Evolutionary conservation across 2,113 vertebrate species (phyloP), one percentile per base, ranked within the genome.

Genomic region (Setophaga kirtlandii): DNA sequence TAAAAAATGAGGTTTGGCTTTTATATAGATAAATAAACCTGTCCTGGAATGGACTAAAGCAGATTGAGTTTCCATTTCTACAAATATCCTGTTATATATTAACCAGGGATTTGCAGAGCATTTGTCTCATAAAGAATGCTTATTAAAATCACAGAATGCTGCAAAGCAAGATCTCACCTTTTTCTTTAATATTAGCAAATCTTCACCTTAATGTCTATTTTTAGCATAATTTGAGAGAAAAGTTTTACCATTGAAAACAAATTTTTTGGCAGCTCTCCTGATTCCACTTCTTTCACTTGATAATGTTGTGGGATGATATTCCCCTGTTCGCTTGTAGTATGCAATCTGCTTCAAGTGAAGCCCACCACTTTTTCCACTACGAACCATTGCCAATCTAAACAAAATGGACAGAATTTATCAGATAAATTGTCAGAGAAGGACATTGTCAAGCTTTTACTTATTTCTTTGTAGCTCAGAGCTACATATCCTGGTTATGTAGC

Each of bases 311-410:
- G 97, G 89, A 73, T 98, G 98, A 79, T 98, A 98, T 35, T 97
- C 97, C 16, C 98, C 98, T 15, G 97, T 98, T 70, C 64, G 73
- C 56, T 97, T 98, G 82, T 98, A 98, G 94, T 97, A 97, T 2
- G 97, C 96, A n/a, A 98, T 98, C 90, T 98, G 98, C 59, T 98
- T 98, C 89, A 98, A 94, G 89, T 98, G 98, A 53, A 98, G 98
- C 25, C 96, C 97, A 75, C 98, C 97, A 47, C 96, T 98, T 90
- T 98, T 98, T 42, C 98, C 98, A 84, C 92, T 98, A 58, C 97
- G 97, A n/a, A 98, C 98, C 98, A 98, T 98, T 18, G 18, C 62
- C 76, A 91, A 81, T 46, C 96, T 97, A 95, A 78, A 90, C 21
- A 89, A 97, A 96, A 96, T 4, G 15, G 30, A 96, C 18, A 65